Percentiles rank a stretch among this genome's conserved stretches.
phyloP scores from a whole-genome alignment of 2,888 invertebrate species.

The Aporophyla lueneburgensis region DNA sequence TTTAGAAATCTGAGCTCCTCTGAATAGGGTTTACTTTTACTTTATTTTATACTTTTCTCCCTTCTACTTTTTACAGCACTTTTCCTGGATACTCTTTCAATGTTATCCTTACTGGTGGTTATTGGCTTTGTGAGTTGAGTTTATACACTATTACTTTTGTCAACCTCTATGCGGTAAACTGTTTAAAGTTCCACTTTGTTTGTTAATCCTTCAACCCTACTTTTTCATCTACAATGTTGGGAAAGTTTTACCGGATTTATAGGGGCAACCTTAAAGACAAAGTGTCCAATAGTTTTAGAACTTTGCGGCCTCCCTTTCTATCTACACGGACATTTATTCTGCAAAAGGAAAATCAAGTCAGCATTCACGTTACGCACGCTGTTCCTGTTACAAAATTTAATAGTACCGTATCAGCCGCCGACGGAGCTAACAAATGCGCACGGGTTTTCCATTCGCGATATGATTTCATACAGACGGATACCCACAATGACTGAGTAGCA shows the following conservation, averaged over 20 bases:
- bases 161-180: slow-evolving; percentile 11
- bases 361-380: slow-evolving; percentile 22
- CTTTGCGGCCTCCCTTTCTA: slow-evolving; percentile 24
- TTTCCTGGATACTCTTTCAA: slow-evolving; percentile 39
- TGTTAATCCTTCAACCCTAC: slow-evolving; percentile 33
- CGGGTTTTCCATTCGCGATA: slow-evolving; percentile 76
- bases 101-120: slow-evolving; percentile 30
- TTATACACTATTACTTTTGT: slow-evolving; percentile 36
- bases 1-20: slow-evolving; percentile 59
- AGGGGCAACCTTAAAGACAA: slow-evolving; percentile 58
- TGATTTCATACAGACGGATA: slow-evolving; percentile 86
- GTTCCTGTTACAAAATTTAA: slow-evolving; percentile 66
- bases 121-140: slow-evolving; percentile 18
- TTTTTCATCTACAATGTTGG: slow-evolving; percentile 55
- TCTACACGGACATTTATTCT: slow-evolving; percentile 13
- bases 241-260: slow-evolving; percentile 60
- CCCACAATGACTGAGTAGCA: slow-evolving; percentile 86
- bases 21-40: slow-evolving; percentile 51
- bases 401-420: slow-evolving; percentile 64
- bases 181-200: slow-evolving; percentile 41
- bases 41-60: slow-evolving; percentile 56
- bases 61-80: slow-evolving; percentile 28
- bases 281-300: slow-evolving; percentile 47
- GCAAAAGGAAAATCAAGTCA: slow-evolving; percentile 19
- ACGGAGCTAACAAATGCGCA: slow-evolving; percentile 70